Evolutionary conservation across 2,888 invertebrate species (phyloP), one percentile per base, ranked within the genome.

Genomic region (Pseudococcus longispinus): DNA sequence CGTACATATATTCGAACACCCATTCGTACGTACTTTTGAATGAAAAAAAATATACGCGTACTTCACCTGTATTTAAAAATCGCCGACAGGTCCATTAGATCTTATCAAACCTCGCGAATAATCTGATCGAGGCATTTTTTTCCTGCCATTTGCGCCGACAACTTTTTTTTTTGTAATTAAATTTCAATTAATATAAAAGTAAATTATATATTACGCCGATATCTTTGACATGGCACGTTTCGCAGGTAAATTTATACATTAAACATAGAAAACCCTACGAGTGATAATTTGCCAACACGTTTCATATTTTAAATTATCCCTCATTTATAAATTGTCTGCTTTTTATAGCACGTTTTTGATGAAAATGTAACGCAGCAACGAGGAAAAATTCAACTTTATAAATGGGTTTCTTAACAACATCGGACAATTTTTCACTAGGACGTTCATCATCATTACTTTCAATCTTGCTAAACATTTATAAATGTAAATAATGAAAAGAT

Each of bases 381-480:
- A 65, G 65, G 65, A 65, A 65, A 65, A 65, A 65, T 65, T 65
- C 65, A 26, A 65, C 65, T 65, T 65, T 26, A 65, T 65, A 65
- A 65, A 65, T 65, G 65, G 65, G 20, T 65, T 65, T 65, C 65
- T 65, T 65, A 65, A 65, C 65, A 65, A 65, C 65, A 65, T 65
- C 65, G 65, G 65, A 65, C 65, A 65, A 65, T 65, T 65, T 65
- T 65, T 65, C 65, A 65, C 65, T 65, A 26, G 9, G 65, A 65
- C 65, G 65, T 65, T 65, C 65, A 65, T 65, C 65, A 26, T 65
- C 65, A 65, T 65, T 65, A 65, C 65, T 65, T 65, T 65, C 65
- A 65, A 65, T 65, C 65, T 65, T 65, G 26, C 65, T 65, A 65
- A 65, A 26, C 65, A 65, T 65, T 65, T 65, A 65, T 65, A 65